These are phyloP conservation scores for Porites lobata DNA, from an alignment of 92 coral and sea anemone species.

Conservation along the genomic window DNA sequence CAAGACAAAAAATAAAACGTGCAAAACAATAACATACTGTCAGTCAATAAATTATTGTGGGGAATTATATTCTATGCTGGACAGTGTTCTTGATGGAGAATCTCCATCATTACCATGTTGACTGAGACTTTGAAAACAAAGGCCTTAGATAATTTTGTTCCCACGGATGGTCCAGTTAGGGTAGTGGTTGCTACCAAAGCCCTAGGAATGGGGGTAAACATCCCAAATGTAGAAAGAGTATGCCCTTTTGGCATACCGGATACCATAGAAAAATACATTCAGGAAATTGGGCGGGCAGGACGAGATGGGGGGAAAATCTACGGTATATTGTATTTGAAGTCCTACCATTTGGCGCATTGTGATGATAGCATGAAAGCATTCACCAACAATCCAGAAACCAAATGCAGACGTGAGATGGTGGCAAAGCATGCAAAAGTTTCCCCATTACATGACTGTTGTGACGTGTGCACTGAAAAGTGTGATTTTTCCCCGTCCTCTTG, in stretches of 20 bases:
- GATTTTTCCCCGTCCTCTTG: conserved; percentile 34
- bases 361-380: conserved; percentile 59
- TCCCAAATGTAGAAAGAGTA: conserved; percentile 42
- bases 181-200: conserved; percentile 42
- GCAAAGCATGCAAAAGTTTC: background rate
- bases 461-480: conserved; percentile 37
- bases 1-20: conserved; percentile 8
- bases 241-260: conserved; percentile 61
- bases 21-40: conserved; percentile 4
- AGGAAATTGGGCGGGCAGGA: conserved; percentile 68
- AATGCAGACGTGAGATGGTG: conserved; percentile 52
- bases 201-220: conserved; percentile 49
- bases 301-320: conserved; percentile 64
- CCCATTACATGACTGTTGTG: conserved; percentile 57
- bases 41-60: conserved; percentile 16
- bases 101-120: conserved; percentile 34
- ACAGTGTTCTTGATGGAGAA: conserved; percentile 43
- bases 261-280: conserved; percentile 59
- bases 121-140: conserved; percentile 14
- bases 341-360: conserved; percentile 70
- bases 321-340: conserved; percentile 38
- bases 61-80: conserved; percentile 17
- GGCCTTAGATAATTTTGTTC: conserved; percentile 16
- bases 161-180: conserved; percentile 14
- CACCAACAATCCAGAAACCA: conserved; percentile 44